Conservation (phyloP, 2,113 vertebrate species). For the Dipodomys ordii region DNA sequence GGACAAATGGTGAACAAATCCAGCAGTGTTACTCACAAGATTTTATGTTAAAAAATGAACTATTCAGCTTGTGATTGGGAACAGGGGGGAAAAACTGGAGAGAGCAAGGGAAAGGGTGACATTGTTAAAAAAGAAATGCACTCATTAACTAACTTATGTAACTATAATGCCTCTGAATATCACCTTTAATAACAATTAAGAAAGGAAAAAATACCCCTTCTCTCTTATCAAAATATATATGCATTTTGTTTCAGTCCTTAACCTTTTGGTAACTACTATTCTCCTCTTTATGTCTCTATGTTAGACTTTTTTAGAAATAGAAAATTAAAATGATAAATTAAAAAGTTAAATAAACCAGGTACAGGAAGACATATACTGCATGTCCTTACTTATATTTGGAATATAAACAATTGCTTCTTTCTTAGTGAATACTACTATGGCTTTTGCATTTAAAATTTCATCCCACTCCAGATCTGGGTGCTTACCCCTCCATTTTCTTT, state of each 20-base stretch:
- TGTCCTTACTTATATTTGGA: not conserved
- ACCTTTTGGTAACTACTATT: not conserved
- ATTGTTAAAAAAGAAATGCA: too few relatives aligned
- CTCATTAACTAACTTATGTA: too few relatives aligned
- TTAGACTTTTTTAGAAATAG: not conserved
- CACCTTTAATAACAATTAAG: too few relatives aligned
- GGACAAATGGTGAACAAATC: too few relatives aligned
- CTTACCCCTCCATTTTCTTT: not conserved
- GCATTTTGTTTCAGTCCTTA: not conserved
- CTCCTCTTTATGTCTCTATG: not conserved
- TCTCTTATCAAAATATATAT: too few relatives aligned
- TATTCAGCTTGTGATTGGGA: too few relatives aligned
- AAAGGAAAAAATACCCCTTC: too few relatives aligned
- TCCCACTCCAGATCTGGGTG: not conserved
- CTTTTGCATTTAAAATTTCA: conserved; percentile 22
- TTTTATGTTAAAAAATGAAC: too few relatives aligned
- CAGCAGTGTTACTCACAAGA: too few relatives aligned
- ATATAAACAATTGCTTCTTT: not conserved
- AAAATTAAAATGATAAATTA: not conserved
- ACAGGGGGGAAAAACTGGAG: too few relatives aligned
- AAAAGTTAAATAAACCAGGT: not conserved
- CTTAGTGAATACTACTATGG: not conserved
- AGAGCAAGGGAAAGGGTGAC: too few relatives aligned
- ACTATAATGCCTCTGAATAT: too few relatives aligned
- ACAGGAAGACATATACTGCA: not conserved